Conservation (phyloP, 2,113 vertebrate species). For the Eulacestoma nigropectus region DNA sequence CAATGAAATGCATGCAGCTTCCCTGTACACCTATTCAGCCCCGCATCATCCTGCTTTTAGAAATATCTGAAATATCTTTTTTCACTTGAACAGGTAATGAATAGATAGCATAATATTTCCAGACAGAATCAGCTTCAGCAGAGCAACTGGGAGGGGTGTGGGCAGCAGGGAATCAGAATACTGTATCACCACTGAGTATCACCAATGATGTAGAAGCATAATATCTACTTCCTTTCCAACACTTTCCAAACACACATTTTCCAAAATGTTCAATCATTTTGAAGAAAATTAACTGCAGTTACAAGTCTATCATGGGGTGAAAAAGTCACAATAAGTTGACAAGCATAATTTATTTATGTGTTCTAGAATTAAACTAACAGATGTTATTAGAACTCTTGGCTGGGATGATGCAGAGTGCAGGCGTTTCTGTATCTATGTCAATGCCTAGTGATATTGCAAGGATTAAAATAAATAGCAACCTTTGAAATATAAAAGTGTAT, state of each 20-base stretch:
- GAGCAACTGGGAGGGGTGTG: not conserved
- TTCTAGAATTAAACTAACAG: slow-evolving; percentile 45
- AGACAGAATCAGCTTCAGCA: not conserved
- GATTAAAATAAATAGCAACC: slow-evolving; percentile 29
- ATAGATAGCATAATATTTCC: not conserved
- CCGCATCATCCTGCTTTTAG: not conserved
- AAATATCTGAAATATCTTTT: not conserved
- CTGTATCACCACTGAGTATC: not conserved
- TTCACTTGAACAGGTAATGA: not conserved
- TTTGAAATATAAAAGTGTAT: not conserved
- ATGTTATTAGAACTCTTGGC: slow-evolving; percentile 37
- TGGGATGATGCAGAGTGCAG: slow-evolving; percentile 1
- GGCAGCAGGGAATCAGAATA: not conserved
- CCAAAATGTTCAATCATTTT: slow-evolving; percentile 12
- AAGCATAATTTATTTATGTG: slow-evolving; percentile 33
- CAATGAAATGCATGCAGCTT: not conserved
- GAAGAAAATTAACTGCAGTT: not conserved
- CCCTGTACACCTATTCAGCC: not conserved
- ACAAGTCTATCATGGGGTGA: not conserved
- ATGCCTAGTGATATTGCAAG: not conserved
- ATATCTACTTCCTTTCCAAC: not conserved
- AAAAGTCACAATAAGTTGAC: slow-evolving; percentile 40
- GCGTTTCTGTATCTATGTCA: not conserved
- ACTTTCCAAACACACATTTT: not conserved
- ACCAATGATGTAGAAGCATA: not conserved